Base-by-base conservation (phyloP, 2,888 invertebrate genomes). In the Blera fallax region DNA sequence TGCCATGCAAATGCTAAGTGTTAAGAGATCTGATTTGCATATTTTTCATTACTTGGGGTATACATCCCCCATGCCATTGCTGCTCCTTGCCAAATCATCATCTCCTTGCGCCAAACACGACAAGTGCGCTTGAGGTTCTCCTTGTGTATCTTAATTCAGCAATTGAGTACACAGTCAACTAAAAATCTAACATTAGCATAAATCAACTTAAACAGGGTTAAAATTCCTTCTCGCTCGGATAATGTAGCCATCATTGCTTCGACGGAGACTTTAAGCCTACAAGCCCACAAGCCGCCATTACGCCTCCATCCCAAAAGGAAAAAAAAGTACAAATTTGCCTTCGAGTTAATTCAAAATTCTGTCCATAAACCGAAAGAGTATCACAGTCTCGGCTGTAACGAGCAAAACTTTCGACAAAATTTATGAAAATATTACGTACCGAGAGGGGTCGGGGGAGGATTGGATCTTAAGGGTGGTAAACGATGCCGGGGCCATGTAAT, bases 181-280 rank as follows among this genome's bases (percentile, higher is more conserved):
- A 37, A 52, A 69, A 69, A 50, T 45, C 70, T 45, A 56, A 70
- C 62, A 72, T 79, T 79, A 64, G 54, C 78, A 79, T 79, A 72
- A 64, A 70, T 79, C 62, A 70, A 43, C 70, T 50, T n/a, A 29
- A 69, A 69, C 18, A 21, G 50, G 70, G 45, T 54, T 56, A 27
- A 56, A 56, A 14, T 45, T 48, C n/a, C 37, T 3, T 11, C 18
- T 8, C 27, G 1, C 14, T 1, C 10, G 21, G 34, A 65, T 52
- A 54, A 52, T 62, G 50, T 34, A 32, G 56, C 45, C 69, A 56
- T 24, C 45, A 32, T 14, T 40, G 40, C 7, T 40, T 40, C 1
- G 6, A 14, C 6, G 40, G 40, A 40, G 40, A 14, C 40, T 4
- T 10, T n/a, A 37, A 34, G 14, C 6, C 34, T 37, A 14, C 50